Base-by-base conservation (phyloP, 2,888 invertebrate genomes). In the Heteromurus nitidus region DNA sequence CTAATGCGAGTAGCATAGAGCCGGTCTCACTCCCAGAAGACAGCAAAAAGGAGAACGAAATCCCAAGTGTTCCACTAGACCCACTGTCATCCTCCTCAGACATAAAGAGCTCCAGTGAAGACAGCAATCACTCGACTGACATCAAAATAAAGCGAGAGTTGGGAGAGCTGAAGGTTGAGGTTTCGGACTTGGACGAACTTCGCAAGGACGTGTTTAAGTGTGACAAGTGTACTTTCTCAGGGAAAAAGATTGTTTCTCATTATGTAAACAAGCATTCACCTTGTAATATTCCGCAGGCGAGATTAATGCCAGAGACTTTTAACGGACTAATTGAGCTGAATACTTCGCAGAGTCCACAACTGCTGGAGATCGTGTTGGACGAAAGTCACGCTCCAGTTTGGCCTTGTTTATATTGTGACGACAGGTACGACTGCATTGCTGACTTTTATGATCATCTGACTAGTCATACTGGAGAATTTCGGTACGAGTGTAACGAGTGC, bases 391-490 rank as follows among this genome's bases (percentile, higher is more conserved):
- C 58, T 0, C 55, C 22, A 24, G 62, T 73, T 11, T 80, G 83
- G 82, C 80, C 82, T 7, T 85, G 85, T 50, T 55, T 83, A 1
- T 85, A 80, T 22, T 85, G 85, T 24, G 65, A 72, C 11, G 75
- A 80, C 20, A 65, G 70, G n/a, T 60, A 65, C 13, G 36, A 53
- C 22, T 73, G 68, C 11, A 62, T 81, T 3, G 65, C 53, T 0
- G 85, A 85, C 2, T 94, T 94, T 88, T 93, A 93, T 87, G 94
- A 94, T 88, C 95, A 96, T 88, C 90, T 94, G 50, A 92, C 92
- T 24, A 91, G 90, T 62, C 96, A 96, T 82, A 95, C 95, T 0
- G 95, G 95, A 0, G 95, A 96, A 89, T 94, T 93, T 86, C 91
- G 93, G 73, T 93, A 92, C 82, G 88, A 90, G 24, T 95, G 95